A percentile compares a stretch with the other conserved stretches of the same genome.
Conservation (phyloP, 2,797 vertebrate species). For the Hemibagrus guttatus region DNA sequence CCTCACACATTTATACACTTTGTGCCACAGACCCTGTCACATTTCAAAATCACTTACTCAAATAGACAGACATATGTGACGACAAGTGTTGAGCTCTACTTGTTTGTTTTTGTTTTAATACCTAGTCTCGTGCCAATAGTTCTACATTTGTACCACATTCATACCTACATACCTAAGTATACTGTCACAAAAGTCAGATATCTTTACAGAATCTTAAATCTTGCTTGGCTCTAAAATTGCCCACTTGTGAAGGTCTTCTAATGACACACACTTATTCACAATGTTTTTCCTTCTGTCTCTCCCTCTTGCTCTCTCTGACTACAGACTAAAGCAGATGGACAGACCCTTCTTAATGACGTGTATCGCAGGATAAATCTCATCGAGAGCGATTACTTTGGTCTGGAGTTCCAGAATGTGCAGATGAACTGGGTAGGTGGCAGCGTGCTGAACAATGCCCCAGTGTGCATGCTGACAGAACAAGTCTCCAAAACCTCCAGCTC, state of each 20-base stretch:
- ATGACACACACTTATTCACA: not conserved
- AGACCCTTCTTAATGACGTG: conserved; percentile 81
- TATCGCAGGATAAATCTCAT: conserved; percentile 89
- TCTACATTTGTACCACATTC: not conserved
- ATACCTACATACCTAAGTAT: not conserved
- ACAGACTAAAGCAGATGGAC: conserved; percentile 83
- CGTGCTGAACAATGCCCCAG: conserved; percentile 34
- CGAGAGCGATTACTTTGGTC: conserved; percentile 95
- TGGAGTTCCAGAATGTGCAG: conserved; percentile 91
- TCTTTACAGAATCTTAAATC: not conserved
- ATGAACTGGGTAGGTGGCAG: conserved; percentile 86
- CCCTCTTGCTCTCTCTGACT: conserved; percentile 18
- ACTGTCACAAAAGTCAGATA: not conserved
- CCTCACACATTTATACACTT: not conserved
- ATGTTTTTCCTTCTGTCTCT: not conserved
- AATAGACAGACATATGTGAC: not conserved
- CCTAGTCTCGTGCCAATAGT: not conserved
- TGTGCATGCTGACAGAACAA: conserved; percentile 29
- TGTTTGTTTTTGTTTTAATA: not conserved
- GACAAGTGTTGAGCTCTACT: not conserved
- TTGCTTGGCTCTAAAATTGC: not conserved
- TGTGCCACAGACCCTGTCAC: not conserved
- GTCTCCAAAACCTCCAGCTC: conserved; percentile 18
- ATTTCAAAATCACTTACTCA: not conserved
- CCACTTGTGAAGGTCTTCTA: not conserved